Conservation (phyloP, 2,888 invertebrate genomes). For the Busseola fusca region DNA sequence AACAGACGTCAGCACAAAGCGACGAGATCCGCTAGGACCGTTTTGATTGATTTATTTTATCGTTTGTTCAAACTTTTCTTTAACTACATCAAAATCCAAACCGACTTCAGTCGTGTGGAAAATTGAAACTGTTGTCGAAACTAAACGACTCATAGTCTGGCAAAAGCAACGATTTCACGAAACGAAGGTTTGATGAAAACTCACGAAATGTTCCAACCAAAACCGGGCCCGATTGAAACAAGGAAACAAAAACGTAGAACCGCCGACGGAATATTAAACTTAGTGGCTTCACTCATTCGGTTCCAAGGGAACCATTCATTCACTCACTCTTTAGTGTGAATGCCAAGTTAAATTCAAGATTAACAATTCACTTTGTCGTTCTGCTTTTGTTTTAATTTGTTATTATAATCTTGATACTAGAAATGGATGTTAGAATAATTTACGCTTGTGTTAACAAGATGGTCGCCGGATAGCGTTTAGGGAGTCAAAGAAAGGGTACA, state of each 20-base stretch:
- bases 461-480: constrained; percentile 23
- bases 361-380: constrained; percentile 59
- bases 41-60: background rate
- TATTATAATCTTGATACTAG: constrained; percentile 52
- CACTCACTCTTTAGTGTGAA: constrained; percentile 71
- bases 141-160: constrained; percentile 24
- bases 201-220: constrained; percentile 24
- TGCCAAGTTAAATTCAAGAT: constrained; percentile 64
- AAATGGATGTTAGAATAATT: constrained; percentile 41
- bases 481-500: background rate
- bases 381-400: constrained; percentile 60
- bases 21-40: no score
- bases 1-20: no score
- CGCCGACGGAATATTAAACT: constrained; percentile 60
- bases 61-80: constrained; percentile 11
- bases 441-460: constrained; percentile 41
- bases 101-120: constrained; percentile 19
- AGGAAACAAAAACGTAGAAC: constrained; percentile 34
- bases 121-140: constrained; percentile 40
- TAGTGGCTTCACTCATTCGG: constrained; percentile 65
- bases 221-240: constrained; percentile 44
- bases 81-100: constrained; percentile 30
- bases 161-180: constrained; percentile 25
- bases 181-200: constrained; percentile 37
- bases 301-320: constrained; percentile 72